Evolutionary conservation across 2,113 vertebrate species (phyloP), one percentile per base, ranked within the genome.

Genomic region (Centropus unirufus): DNA sequence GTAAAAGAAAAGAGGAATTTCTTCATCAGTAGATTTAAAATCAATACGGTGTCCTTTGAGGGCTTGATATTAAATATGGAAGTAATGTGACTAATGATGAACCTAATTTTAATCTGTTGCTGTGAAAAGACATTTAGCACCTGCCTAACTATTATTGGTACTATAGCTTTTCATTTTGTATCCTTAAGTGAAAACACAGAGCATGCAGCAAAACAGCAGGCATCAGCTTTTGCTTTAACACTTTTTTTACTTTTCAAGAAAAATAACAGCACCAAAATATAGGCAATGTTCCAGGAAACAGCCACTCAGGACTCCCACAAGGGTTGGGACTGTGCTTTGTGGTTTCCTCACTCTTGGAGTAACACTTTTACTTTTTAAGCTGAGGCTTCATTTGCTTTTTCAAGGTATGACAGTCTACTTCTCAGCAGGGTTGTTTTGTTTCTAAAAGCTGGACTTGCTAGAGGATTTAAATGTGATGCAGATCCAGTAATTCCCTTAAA

Each of bases 211-310:
- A 63, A 84, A 49, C 83, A 83, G 44, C 4, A 8, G 57, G 42
- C 57, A 78, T 64, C 66, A 5, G 12, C 66, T 90, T 90, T 68
- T 80, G 64, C 73, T 62, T 90, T 46, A 82, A 74, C 3, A 9
- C 18, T 42, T 75, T 68, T 67, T 77, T 78, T 14, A 66, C 74
- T 93, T 93, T 94, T 93, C 69, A 95, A 92, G 88, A 62, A 83
- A 87, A 97, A 54, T 15, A 90, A 57, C 47, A 75, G 39, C 61
- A 90, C 69, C 29, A 87, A 87, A 93, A 89, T 79, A 32, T 3
- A 82, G 46, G 40, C 54, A 68, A 46, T 46, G 54, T 83, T 95
- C 76, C 73, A 89, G 54, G 85, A 96, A 94, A 89, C 47, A 92
- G 80, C 19, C n/a, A 47, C 55, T 75, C 20, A 23, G 54, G 67